Percentiles rank a stretch among this genome's conserved stretches.
Evolutionary conservation across 2,113 vertebrate genomes (phyloP).

Genomic region (Acinonyx jubatus): DNA sequence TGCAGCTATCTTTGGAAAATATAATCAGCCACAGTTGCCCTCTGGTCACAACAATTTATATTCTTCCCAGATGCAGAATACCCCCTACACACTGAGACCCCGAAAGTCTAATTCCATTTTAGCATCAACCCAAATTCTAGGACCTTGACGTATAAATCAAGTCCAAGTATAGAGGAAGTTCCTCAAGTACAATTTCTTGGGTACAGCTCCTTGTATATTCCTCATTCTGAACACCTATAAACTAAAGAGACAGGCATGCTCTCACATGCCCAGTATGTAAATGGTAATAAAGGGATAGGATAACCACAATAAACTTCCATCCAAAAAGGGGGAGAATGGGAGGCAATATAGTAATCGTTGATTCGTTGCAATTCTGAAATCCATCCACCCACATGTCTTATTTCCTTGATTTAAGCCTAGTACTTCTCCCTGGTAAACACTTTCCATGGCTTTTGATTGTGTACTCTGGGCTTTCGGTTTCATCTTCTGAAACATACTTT

Average conservation of each 20-base stretch:
- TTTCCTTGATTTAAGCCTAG: not conserved
- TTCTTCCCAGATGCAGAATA: slow-evolving; percentile 12
- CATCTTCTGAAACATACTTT: not conserved
- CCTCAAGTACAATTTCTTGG: not conserved
- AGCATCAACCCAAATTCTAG: not conserved
- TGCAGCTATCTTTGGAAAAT: not conserved
- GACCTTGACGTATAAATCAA: not conserved
- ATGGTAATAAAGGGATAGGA: not conserved
- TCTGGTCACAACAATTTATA: not conserved
- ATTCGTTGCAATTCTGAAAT: not conserved
- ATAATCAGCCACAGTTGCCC: not conserved
- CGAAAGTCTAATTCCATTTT: not conserved
- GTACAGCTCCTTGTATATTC: not conserved
- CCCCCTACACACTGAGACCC: not conserved
- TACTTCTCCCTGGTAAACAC: not conserved
- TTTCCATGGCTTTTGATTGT: not conserved
- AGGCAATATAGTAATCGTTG: not conserved
- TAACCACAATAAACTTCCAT: not conserved
- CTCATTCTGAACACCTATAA: not conserved
- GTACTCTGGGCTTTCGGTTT: not conserved
- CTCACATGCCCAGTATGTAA: not conserved
- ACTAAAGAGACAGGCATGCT: not conserved
- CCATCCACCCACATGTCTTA: not conserved
- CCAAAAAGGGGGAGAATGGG: not conserved
- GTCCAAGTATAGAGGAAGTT: not conserved